Evolutionary conservation across 2,797 vertebrate genomes (phyloP).

Genomic region (Hoplostethus atlanticus): DNA sequence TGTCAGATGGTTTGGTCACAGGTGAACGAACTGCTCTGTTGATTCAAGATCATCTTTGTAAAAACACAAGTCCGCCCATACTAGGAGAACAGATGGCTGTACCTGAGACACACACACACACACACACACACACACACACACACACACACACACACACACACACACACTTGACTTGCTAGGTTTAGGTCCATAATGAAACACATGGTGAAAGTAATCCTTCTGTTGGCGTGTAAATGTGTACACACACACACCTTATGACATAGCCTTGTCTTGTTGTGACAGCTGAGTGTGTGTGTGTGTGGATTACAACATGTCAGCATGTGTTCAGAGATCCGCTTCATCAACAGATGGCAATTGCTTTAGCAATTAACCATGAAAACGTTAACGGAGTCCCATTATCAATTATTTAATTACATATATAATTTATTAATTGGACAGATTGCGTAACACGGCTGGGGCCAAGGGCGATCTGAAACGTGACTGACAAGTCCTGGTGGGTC

Average conservation of each 20-base stretch:
- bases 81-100: slow-evolving; percentile 62
- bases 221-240: slow-evolving; percentile 38
- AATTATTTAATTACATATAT: slow-evolving; percentile 63
- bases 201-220: slow-evolving; percentile 21
- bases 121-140: background rate
- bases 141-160: slow-evolving; percentile 14
- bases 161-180: slow-evolving; percentile 37
- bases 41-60: slow-evolving; percentile 48
- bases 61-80: slow-evolving; percentile 29
- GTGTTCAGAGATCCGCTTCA: slow-evolving; percentile 50
- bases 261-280: slow-evolving; percentile 35
- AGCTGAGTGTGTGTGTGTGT: slow-evolving; percentile 51
- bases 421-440: slow-evolving; percentile 49
- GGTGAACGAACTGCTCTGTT: slow-evolving; percentile 53
- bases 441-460: slow-evolving; percentile 31
- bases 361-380: slow-evolving; percentile 72
- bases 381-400: slow-evolving; percentile 63
- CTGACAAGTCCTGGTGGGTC: background rate
- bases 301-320: slow-evolving; percentile 55
- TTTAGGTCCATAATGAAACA: slow-evolving; percentile 30
- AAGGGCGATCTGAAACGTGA: slow-evolving; percentile 22
- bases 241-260: slow-evolving; percentile 4
- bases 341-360: slow-evolving; percentile 76
- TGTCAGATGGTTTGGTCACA: slow-evolving; percentile 67
- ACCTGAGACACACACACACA: slow-evolving; percentile 5